Evolutionary conservation across 2,113 vertebrate genomes (phyloP).

Genomic region (Ciconia maguari): DNA sequence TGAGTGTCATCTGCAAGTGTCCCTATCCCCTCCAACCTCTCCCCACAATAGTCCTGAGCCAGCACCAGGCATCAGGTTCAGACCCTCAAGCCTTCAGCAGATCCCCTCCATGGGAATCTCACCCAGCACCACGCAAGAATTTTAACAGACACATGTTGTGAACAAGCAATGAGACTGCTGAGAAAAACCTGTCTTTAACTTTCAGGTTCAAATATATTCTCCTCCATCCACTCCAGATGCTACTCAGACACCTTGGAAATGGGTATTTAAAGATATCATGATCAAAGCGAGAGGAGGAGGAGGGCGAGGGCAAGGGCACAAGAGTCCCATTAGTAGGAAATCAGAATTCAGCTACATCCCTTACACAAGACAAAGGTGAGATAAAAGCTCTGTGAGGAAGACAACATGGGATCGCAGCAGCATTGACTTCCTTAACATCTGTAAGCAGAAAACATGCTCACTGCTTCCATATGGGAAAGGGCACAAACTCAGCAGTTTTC

Average conservation of each 20-base stretch:
- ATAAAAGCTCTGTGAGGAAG: not conserved
- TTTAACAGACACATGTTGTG: not conserved
- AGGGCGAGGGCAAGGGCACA: not conserved
- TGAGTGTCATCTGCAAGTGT: not conserved
- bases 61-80: not conserved
- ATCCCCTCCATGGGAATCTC: not conserved
- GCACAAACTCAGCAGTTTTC: conserved; percentile 16
- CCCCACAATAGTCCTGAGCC: not conserved
- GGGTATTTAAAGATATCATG: not conserved
- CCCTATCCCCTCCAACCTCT: not conserved
- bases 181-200: not conserved
- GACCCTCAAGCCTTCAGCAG: not conserved
- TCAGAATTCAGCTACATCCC: not conserved
- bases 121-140: not conserved
- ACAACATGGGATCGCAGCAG: not conserved
- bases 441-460: not conserved
- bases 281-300: not conserved
- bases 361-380: not conserved
- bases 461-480: not conserved
- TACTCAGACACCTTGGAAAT: not conserved
- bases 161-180: not conserved
- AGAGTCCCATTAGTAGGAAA: not conserved
- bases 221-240: not conserved
- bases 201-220: not conserved
- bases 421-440: not conserved